Percentiles rank a stretch among this genome's conserved stretches.
Conservation (phyloP, 1,140 invertebrate genomes). For the Apis dorsata region DNA sequence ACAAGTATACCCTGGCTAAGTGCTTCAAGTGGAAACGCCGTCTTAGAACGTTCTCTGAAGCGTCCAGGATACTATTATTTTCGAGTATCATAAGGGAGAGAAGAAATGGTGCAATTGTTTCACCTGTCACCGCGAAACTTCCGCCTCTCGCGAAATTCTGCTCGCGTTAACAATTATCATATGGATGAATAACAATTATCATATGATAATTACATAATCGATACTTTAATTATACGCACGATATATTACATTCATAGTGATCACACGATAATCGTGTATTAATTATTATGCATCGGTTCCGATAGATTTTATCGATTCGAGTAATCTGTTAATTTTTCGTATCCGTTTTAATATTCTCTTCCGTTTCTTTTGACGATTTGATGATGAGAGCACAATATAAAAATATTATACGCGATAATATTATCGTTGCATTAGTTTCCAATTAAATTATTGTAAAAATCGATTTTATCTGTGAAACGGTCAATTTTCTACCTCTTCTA, state of each 20-base stretch:
- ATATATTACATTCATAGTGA: not conserved
- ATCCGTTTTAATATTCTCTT: too few relatives aligned
- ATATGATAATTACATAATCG: not conserved
- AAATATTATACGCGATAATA: too few relatives aligned
- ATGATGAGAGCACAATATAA: too few relatives aligned
- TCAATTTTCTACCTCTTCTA: too few relatives aligned
- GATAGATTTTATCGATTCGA: not conserved
- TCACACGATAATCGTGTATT: not conserved
- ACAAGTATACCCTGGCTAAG: not conserved
- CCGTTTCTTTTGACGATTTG: too few relatives aligned
- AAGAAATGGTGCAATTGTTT: not conserved
- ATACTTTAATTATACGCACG: not conserved
- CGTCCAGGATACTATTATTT: conserved; percentile 18
- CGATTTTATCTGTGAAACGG: too few relatives aligned
- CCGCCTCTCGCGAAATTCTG: not conserved
- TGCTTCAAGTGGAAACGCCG: not conserved
- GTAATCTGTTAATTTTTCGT: too few relatives aligned
- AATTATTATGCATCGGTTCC: not conserved
- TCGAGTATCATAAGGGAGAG: conserved; percentile 1
- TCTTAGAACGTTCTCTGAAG: conserved; percentile 1
- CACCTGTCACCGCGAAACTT: not conserved
- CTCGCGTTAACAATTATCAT: not conserved
- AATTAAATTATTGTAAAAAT: too few relatives aligned
- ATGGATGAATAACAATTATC: too few relatives aligned
- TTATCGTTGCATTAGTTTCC: too few relatives aligned